Evolutionary conservation across 1,140 invertebrate species (phyloP).

Genomic region (Meloidogyne floridensis): DNA sequence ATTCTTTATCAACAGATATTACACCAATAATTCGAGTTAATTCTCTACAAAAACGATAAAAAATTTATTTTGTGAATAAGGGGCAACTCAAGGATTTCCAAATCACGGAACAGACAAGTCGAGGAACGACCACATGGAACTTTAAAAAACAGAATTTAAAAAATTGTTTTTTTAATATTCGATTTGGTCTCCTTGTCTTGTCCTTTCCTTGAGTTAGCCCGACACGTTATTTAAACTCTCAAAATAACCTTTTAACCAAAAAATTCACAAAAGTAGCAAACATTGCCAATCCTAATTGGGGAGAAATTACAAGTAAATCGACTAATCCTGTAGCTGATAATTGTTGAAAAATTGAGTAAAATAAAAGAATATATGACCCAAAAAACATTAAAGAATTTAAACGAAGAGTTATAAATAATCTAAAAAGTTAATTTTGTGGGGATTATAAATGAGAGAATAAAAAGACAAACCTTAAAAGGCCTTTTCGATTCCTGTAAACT

Average conservation of each 20-base stretch:
- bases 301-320: not conserved
- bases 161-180: too few species aligned
- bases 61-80: too few species aligned
- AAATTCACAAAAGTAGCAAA: not conserved
- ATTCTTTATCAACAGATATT: conserved; percentile 16
- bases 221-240: too few species aligned
- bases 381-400: not conserved
- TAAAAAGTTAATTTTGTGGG: not conserved
- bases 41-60: not conserved
- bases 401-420: conserved; percentile 6
- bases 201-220: too few species aligned
- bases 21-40: conserved; percentile 20
- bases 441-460: not conserved
- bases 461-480: not conserved
- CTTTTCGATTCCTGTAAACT: not conserved
- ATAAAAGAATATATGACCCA: not conserved
- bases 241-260: not conserved
- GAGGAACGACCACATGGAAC: too few species aligned
- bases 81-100: too few species aligned
- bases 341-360: not conserved
- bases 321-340: not conserved
- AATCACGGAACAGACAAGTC: too few species aligned
- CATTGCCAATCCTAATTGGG: not conserved
- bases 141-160: too few species aligned
- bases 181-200: too few species aligned